These are phyloP conservation scores for Speoplatyrhinus poulsoni DNA, from an alignment of 2,113 vertebrate genomes.

Conservation along the genomic window DNA sequence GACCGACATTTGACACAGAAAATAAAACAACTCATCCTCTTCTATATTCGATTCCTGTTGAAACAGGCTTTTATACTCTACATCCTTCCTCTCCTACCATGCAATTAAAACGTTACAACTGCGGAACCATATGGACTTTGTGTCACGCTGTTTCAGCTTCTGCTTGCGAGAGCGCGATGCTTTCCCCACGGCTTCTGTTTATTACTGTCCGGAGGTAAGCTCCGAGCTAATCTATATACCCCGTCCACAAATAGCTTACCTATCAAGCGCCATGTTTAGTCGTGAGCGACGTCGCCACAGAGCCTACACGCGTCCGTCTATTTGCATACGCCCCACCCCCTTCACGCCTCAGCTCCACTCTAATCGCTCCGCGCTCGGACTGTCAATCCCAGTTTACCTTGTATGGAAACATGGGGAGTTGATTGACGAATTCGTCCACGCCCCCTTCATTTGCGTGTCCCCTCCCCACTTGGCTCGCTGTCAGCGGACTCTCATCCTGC, in stretches of 20 bases:
- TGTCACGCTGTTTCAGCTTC: slow-evolving; percentile 23
- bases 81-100: slow-evolving; percentile 2
- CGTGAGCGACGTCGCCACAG: slow-evolving; percentile 60
- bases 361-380: slow-evolving; percentile 63
- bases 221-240: slow-evolving; percentile 86
- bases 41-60: neutral
- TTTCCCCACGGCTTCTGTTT: slow-evolving; percentile 49
- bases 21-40: too few species aligned
- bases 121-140: slow-evolving; percentile 25
- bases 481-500: slow-evolving; percentile 52
- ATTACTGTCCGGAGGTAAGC: slow-evolving; percentile 58
- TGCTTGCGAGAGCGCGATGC: slow-evolving; percentile 48
- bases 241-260: slow-evolving; percentile 96
- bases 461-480: slow-evolving; percentile 60
- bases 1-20: neutral
- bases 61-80: slow-evolving; percentile 3
- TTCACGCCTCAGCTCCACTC: slow-evolving; percentile 27
- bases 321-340: slow-evolving; percentile 46
- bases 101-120: slow-evolving; percentile 39
- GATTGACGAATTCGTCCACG: slow-evolving; percentile 73
- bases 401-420: slow-evolving; percentile 82
- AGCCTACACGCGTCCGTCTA: slow-evolving; percentile 67
- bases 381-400: slow-evolving; percentile 80
- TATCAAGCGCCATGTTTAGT: slow-evolving; percentile 81
- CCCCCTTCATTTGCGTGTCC: slow-evolving; percentile 61